phyloP scores from a whole-genome alignment of 2,888 invertebrate species.

The Heterodera filipjevi region DNA sequence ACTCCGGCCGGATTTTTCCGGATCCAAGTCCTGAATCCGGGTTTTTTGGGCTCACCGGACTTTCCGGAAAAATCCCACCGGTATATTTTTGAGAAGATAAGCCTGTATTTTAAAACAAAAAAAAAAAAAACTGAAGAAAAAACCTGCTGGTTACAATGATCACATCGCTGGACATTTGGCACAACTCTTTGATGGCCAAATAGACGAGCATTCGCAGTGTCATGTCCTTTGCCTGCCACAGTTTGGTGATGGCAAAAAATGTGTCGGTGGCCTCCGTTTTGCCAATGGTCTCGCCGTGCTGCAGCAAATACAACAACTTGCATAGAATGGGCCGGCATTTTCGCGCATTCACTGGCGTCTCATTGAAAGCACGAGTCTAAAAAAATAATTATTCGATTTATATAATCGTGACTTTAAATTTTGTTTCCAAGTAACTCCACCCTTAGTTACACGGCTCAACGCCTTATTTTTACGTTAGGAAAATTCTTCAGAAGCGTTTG shows the following conservation, averaged over 20 bases:
- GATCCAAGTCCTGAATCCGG: too few relatives aligned
- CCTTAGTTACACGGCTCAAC: too few relatives aligned
- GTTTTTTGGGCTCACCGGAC: not conserved
- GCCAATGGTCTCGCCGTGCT: constrained; percentile 84
- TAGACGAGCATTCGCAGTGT: constrained; percentile 93
- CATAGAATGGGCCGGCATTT: constrained; percentile 95
- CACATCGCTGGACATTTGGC: constrained; percentile 92
- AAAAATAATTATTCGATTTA: constrained; percentile 29
- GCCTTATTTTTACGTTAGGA: too few relatives aligned
- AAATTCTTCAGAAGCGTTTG: too few relatives aligned
- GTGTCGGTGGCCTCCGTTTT: constrained; percentile 95
- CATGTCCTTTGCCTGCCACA: constrained; percentile 94
- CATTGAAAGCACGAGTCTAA: constrained; percentile 89
- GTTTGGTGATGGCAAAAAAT: constrained; percentile 98
- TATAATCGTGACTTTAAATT: not conserved
- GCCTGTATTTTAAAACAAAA: not conserved
- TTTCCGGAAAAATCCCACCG: not conserved
- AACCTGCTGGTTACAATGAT: constrained; percentile 87
- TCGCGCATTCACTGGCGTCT: constrained; percentile 92
- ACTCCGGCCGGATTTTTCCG: too few relatives aligned
- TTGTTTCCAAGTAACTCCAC: too few relatives aligned
- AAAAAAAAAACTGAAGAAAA: not conserved
- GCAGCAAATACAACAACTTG: constrained; percentile 90
- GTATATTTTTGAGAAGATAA: constrained; percentile 7
- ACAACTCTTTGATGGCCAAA: constrained; percentile 84